Percentiles rank a stretch among this genome's conserved stretches.
phyloP scores from a whole-genome alignment of 2,113 vertebrate species.

The Girardinichthys multiradiatus region DNA sequence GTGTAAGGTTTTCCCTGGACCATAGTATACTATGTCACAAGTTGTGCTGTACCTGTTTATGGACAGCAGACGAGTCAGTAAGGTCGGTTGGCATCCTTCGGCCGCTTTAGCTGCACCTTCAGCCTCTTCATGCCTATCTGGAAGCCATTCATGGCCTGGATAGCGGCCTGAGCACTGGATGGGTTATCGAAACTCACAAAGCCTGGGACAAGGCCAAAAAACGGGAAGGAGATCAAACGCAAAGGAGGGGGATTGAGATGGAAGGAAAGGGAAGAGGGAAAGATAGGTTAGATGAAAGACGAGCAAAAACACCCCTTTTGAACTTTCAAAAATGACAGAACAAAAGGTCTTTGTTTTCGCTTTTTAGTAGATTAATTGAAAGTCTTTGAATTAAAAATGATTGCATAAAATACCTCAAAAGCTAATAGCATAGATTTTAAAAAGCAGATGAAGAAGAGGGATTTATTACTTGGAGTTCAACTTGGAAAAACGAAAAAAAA shows the following conservation, averaged over 20 bases:
- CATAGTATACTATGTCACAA: neutral
- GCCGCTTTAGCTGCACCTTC: slow-evolving; percentile 98
- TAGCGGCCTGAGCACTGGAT: slow-evolving; percentile 96
- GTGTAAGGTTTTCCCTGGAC: neutral
- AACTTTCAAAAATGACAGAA: slow-evolving; percentile 70
- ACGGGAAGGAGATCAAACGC: slow-evolving; percentile 18
- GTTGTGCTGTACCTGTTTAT: slow-evolving; percentile 80
- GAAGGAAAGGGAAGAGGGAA: neutral
- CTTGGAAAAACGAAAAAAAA: slow-evolving; percentile 38
- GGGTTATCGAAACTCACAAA: slow-evolving; percentile 99
- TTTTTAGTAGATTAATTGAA: slow-evolving; percentile 75
- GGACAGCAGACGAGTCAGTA: slow-evolving; percentile 88
- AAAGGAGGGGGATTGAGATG: neutral
- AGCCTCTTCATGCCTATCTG: slow-evolving; percentile 99
- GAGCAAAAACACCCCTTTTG: slow-evolving; percentile 55
- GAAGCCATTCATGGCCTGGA: slow-evolving; percentile 99
- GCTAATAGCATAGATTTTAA: slow-evolving; percentile 69
- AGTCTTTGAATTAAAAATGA: slow-evolving; percentile 72
- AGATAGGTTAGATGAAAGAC: slow-evolving; percentile 41
- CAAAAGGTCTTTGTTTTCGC: slow-evolving; percentile 74
- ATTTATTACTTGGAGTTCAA: slow-evolving; percentile 53
- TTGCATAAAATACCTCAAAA: slow-evolving; percentile 68
- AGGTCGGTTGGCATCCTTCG: slow-evolving; percentile 98
- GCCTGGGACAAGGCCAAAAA: slow-evolving; percentile 79
- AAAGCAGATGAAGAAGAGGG: slow-evolving; percentile 47